A percentile compares a stretch with the other conserved stretches of the same genome.
Evolutionary conservation across 2,113 vertebrate species (phyloP).

Genomic region (Myotis brandtii): DNA sequence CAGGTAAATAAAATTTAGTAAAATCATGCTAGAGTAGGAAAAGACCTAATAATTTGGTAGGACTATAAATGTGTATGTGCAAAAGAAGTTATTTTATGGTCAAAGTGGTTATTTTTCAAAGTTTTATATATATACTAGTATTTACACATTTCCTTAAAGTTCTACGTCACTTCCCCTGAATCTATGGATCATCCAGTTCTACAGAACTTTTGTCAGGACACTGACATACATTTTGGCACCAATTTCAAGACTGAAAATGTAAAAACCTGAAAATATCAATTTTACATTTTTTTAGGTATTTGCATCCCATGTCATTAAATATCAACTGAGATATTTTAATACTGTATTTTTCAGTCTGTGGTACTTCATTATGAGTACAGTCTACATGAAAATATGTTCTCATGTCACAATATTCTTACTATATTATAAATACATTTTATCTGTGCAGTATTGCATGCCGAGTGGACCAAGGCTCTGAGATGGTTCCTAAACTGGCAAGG

Average conservation of each 20-base stretch:
- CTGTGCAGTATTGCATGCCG: background rate
- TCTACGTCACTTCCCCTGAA: background rate
- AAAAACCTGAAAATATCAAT: constrained; percentile 43
- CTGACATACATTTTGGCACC: background rate
- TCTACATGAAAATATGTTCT: background rate
- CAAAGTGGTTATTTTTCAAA: constrained; percentile 12
- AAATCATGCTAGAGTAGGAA: background rate
- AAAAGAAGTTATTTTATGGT: background rate
- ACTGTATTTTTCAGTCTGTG: constrained; percentile 51
- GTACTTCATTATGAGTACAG: background rate
- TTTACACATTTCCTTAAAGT: constrained; percentile 32
- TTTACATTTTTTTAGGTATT: constrained; percentile 60
- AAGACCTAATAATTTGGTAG: background rate
- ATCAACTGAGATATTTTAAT: constrained; percentile 57
- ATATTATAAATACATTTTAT: background rate
- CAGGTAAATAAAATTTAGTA: background rate
- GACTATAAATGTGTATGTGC: background rate
- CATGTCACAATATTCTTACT: background rate
- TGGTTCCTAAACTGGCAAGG: background rate
- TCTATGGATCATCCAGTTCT: background rate
- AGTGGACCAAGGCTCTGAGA: background rate
- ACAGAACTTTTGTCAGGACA: background rate
- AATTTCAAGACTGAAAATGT: constrained; percentile 26
- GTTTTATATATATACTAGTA: background rate
- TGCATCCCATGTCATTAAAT: constrained; percentile 39